phyloP scores from a whole-genome alignment of 2,113 vertebrate species.

The Tauraco erythrolophus region DNA sequence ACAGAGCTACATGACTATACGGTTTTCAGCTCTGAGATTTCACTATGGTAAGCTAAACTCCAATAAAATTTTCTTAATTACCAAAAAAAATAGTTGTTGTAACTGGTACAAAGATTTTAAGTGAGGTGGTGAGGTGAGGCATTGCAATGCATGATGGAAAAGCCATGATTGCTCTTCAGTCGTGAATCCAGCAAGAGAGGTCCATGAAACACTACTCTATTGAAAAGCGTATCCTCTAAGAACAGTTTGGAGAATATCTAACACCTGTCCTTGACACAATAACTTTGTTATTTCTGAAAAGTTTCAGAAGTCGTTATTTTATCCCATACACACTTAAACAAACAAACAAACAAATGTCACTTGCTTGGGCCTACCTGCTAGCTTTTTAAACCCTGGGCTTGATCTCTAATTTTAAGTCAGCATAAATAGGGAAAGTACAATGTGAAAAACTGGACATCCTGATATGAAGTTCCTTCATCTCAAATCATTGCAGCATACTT shows the following conservation, averaged over 20 bases:
- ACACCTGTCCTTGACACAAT: background rate
- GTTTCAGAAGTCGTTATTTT: background rate
- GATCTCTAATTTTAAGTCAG: background rate
- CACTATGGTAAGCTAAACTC: background rate
- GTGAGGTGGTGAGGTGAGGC: background rate
- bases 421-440: background rate
- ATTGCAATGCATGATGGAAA: background rate
- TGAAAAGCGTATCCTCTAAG: background rate
- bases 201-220: background rate
- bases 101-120: background rate
- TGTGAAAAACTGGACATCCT: background rate
- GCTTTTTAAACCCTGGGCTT: background rate
- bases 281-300: background rate
- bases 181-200: background rate
- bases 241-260: background rate
- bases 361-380: background rate
- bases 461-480: background rate
- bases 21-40: background rate
- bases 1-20: background rate
- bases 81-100: background rate
- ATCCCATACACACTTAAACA: background rate
- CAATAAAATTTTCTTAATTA: background rate
- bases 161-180: background rate
- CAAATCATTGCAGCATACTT: background rate
- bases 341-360: background rate